Evolutionary conservation across 2,888 invertebrate species (phyloP), one percentile per base, ranked within the genome.

Genomic region (Microplitis deprimator): DNA sequence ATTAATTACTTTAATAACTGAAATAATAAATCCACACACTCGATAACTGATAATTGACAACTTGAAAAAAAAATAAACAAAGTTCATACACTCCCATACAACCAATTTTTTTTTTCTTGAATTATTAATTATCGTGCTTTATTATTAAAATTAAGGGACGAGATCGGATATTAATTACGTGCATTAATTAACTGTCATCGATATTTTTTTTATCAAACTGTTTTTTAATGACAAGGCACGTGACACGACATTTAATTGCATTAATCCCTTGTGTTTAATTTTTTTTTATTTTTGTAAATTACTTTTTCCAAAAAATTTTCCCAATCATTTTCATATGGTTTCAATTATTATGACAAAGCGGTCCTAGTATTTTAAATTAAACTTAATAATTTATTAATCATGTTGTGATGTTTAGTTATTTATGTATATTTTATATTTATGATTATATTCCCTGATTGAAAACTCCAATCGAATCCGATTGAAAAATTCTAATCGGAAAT

Each of bases 71-170:
- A n/a, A 77, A 10, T 20, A 60, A 13, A 60, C 29, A 29, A 29
- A 29, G 29, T 38, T 6, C 68, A 64, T 2, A 29, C 67, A 67
- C 67, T 64, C 13, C 17, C 38, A 76, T 40, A 20, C 71, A 16
- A 73, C 20, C 60, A 39, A 77, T 73, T 40, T 50, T 41, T 72
- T 29, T 60, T 17, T 59, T 20, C 20, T 20, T 50, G 60, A 40
- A 16, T 50, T 38, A 50, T 73, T 6, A 13, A 39, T 16, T 40
- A 50, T 50, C 50, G 50, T 50, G 50, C 50, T 60, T 29, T 29
- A 29, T 29, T 72, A 73, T 79, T n/a, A 61, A 79, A 81, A 76
- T 79, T 77, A 68, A 79, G 73, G 78, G 79, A 80, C 79, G 71
- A 79, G 69, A 70, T 77, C 77, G 67, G 77, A 77, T 78, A 61